These are phyloP conservation scores for Xiphorhynchus elegans DNA, from an alignment of 2,113 vertebrate species.

Conservation along the genomic window DNA sequence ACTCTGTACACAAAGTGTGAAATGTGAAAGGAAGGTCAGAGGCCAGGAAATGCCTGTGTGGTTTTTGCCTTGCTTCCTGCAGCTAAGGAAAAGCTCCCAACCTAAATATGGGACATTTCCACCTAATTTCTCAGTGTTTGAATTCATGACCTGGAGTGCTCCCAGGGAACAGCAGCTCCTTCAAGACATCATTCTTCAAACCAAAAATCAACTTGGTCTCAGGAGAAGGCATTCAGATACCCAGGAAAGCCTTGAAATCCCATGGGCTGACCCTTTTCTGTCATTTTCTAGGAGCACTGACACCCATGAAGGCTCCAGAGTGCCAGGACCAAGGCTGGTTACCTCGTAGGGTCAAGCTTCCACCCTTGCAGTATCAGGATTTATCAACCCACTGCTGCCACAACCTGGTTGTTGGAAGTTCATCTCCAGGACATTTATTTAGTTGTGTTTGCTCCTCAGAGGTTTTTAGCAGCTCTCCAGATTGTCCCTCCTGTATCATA, in stretches of 20 bases:
- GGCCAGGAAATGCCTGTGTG: background rate
- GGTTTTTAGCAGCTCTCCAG: background rate
- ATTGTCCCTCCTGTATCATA: background rate
- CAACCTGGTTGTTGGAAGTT: background rate
- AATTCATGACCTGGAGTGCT: background rate
- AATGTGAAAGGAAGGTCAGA: background rate
- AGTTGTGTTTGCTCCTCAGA: background rate
- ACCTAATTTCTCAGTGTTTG: background rate
- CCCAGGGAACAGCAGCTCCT: background rate
- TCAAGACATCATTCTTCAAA: background rate
- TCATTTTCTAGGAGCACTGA: background rate
- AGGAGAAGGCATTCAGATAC: background rate
- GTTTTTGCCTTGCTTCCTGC: background rate
- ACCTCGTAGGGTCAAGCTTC: background rate
- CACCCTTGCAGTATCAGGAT: background rate
- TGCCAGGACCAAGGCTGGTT: background rate
- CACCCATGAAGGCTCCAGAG: fast-evolving
- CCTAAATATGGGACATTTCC: background rate
- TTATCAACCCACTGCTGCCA: background rate
- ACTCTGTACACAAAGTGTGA: background rate
- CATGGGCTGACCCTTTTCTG: background rate
- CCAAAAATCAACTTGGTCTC: background rate
- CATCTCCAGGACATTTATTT: background rate
- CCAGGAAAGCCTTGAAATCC: background rate
- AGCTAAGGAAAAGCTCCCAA: background rate